Conservation (phyloP, 1,140 invertebrate genomes). For the Drosophila kikkawai region DNA sequence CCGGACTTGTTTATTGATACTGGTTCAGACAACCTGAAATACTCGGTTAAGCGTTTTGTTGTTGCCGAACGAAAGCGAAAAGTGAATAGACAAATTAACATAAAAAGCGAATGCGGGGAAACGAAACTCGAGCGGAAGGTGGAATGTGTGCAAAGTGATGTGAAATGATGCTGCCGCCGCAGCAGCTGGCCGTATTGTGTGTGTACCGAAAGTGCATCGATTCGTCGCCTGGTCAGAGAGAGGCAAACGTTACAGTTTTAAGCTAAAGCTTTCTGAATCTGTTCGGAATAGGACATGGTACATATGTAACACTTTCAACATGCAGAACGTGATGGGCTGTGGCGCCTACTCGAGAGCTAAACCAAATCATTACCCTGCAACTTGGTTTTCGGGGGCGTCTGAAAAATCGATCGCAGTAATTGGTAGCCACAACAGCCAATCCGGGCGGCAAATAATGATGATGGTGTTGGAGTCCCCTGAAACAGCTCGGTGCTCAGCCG, state of each 20-base stretch:
- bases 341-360: constrained; percentile 31
- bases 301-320: constrained; percentile 16
- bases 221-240: neutral
- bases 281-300: neutral
- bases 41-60: constrained; percentile 27
- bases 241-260: neutral
- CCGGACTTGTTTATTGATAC: neutral
- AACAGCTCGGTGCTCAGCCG: constrained; percentile 6
- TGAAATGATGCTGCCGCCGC: constrained; percentile 35
- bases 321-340: constrained; percentile 27
- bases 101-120: constrained; percentile 3
- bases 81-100: constrained; percentile 17
- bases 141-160: constrained; percentile 15
- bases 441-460: constrained; percentile 13
- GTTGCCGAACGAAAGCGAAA: constrained; percentile 37
- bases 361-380: constrained; percentile 45
- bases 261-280: neutral
- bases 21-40: constrained; percentile 14
- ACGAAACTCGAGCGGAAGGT: constrained; percentile 17
- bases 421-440: constrained; percentile 14
- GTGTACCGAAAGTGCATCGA: constrained; percentile 48
- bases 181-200: constrained; percentile 55
- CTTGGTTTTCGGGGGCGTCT: constrained; percentile 39
- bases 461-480: constrained; percentile 8
- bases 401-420: constrained; percentile 69